Evolutionary conservation across 2,113 vertebrate species (phyloP).

Genomic region (Xenotilapia flavipinnis): DNA sequence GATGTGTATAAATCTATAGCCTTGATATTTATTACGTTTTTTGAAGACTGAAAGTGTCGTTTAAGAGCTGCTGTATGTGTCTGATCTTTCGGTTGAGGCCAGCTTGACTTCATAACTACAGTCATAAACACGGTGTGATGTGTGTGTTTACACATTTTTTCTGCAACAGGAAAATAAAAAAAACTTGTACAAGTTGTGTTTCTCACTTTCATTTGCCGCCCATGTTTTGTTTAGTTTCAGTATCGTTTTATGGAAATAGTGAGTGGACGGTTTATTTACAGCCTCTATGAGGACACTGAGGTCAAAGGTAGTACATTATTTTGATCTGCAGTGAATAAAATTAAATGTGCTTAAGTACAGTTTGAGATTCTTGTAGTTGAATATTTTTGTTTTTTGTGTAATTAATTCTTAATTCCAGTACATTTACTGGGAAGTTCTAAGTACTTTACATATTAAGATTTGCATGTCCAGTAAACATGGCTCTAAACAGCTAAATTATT

Average conservation of each 20-base stretch:
- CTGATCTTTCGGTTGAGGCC: neutral
- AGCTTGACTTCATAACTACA: neutral
- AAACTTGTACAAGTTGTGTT: neutral
- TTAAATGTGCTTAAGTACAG: neutral
- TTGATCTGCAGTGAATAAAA: neutral
- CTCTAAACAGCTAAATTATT: neutral
- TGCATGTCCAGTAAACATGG: neutral
- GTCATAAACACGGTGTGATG: neutral
- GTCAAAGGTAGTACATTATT: neutral
- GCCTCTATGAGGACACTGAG: neutral
- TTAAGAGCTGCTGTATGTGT: neutral
- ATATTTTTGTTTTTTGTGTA: neutral
- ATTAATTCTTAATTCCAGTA: neutral
- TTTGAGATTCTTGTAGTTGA: neutral
- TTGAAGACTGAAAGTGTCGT: neutral
- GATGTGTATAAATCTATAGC: neutral
- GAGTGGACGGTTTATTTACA: neutral
- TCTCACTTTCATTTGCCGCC: neutral
- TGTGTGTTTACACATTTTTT: neutral
- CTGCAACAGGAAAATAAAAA: neutral
- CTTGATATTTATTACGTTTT: neutral
- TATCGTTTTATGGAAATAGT: neutral
- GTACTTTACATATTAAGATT: neutral
- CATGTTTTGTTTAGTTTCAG: neutral
- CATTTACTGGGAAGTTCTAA: neutral